Evolutionary conservation across 2,888 invertebrate genomes (phyloP), one percentile per base, ranked within the genome.

Genomic region (Polymixis lichenea): DNA sequence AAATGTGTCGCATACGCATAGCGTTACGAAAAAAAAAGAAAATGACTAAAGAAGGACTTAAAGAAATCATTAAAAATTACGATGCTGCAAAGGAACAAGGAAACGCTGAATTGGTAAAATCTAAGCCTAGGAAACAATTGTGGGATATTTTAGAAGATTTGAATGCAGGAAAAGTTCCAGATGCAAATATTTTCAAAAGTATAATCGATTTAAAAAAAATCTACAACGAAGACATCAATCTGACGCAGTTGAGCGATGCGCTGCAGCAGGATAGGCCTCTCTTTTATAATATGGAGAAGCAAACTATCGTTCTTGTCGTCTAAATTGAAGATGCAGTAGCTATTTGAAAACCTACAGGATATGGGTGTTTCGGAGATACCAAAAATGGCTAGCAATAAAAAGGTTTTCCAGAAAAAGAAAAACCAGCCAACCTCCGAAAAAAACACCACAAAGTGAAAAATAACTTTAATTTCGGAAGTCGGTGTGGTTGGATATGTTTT

Each of bases 31-130:
- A 55, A 5, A 3, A 38, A 13, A 71, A 71, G 8, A 0, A n/a
- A n/a, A 19, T 72, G 1, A 55, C 3, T 46, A 72, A 72, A 32
- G 1, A 28, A 9, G 43, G 43, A 9, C 28, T 72, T 9, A 9
- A 9, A 19, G 43, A 72, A 55, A 72, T 72, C 0, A 72, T 72
- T 32, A 13, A 72, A 32, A 55, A 15, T 46, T 72, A 72, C 28
- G 43, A 43, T 15, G n/a, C 13, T 19, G 43, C 72, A 3, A 72
- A 72, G 8, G n/a, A 72, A 28, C n/a, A 55, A 46, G n/a, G n/a
- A 9, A n/a, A 55, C 28, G 5, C 8, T 9, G 17, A 13, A n/a
- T 19, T n/a, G 6, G 2, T 55, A 15, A 46, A 46, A 11, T n/a
- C 72, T 19, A 46, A 72, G 2, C 19, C n/a, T 0, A 72, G n/a